Evolutionary conservation across 2,888 invertebrate species (phyloP).

Genomic region (Meteorus cinctellus): DNA sequence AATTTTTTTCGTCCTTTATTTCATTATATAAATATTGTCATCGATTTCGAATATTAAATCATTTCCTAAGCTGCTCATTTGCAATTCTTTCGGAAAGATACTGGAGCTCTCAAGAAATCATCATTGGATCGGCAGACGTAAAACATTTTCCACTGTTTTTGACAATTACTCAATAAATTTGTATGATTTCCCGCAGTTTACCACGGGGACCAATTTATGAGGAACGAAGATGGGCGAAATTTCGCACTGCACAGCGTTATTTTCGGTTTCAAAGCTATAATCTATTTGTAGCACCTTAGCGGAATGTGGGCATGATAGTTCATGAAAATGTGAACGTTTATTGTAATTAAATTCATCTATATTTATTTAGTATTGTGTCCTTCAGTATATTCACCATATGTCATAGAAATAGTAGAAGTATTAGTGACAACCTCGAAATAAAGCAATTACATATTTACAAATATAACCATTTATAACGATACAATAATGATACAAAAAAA

Average conservation of each 20-base stretch:
- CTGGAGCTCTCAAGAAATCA: no score
- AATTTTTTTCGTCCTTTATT: background rate
- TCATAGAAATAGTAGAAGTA: background rate
- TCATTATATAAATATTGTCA: background rate
- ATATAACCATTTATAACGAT: constrained; percentile 21
- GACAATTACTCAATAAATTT: background rate
- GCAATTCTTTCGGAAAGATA: no score
- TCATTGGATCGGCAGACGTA: no score
- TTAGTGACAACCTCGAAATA: background rate
- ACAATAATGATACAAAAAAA: constrained; percentile 9
- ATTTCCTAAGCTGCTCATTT: no score
- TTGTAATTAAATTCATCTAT: background rate
- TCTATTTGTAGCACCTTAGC: constrained; percentile 11
- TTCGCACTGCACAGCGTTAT: constrained; percentile 5
- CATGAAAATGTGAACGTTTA: background rate
- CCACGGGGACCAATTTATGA: background rate
- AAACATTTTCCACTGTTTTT: no score
- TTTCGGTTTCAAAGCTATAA: background rate
- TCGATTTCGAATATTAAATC: no score
- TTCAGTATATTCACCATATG: background rate
- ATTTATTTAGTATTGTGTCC: background rate
- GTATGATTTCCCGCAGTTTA: background rate
- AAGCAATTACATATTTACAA: constrained; percentile 21
- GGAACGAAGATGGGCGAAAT: background rate
- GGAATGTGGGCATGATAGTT: background rate